Evolutionary conservation across 1,140 invertebrate species (phyloP).

Genomic region (Muscidifurax raptorellus): DNA sequence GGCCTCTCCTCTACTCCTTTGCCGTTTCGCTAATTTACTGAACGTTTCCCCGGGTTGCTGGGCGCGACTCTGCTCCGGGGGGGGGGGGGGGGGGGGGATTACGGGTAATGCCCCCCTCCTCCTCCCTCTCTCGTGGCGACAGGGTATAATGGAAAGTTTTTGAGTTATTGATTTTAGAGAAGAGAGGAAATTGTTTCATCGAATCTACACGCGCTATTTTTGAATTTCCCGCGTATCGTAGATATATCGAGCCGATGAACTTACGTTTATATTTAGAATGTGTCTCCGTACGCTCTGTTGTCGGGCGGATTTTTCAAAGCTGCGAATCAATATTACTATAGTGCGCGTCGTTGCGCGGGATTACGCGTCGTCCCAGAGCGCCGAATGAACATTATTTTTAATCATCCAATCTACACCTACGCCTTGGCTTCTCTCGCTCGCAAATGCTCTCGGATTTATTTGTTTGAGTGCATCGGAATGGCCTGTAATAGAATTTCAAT

Average conservation of each 20-base stretch:
- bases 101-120: neutral
- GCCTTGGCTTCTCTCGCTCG: neutral
- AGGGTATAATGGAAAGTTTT: neutral
- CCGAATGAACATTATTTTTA: constrained; percentile 23
- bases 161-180: neutral
- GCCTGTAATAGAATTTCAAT: neutral
- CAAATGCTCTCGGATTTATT: neutral
- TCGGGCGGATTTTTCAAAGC: neutral
- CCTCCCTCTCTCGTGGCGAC: neutral
- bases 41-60: neutral
- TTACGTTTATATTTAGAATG: too few relatives aligned
- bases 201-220: neutral
- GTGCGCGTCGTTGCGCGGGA: neutral
- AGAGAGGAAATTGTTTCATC: neutral
- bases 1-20: neutral
- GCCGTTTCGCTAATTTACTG: neutral
- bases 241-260: too few relatives aligned
- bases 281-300: too few relatives aligned
- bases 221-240: neutral
- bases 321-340: neutral
- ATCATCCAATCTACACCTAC: neutral
- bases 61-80: too few relatives aligned
- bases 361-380: neutral
- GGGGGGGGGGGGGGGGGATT: too few relatives aligned
- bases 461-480: neutral